These are phyloP conservation scores for Protomyctophum bolini DNA, from an alignment of 2,113 vertebrate species.

Conservation along the genomic window DNA sequence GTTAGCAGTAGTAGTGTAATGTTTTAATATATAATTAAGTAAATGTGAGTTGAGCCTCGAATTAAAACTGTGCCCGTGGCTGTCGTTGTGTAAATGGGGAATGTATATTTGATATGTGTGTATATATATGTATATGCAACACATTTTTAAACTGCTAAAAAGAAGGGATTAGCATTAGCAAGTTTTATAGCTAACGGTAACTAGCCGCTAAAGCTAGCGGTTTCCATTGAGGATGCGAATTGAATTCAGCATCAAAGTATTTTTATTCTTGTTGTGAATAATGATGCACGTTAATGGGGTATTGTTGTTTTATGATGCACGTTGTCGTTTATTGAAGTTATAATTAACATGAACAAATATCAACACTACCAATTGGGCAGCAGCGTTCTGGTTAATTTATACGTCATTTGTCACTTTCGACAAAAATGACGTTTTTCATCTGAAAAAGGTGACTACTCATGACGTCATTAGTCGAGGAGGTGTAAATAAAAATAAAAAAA, in stretches of 20 bases:
- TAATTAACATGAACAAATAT: neutral
- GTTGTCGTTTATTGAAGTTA: neutral
- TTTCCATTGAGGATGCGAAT: neutral
- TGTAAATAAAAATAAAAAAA: too few species aligned
- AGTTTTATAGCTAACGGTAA: constrained; percentile 59
- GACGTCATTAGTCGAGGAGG: too few species aligned
- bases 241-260: neutral
- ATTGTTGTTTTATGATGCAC: neutral
- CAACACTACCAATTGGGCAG: too few species aligned
- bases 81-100: neutral
- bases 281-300: neutral
- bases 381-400: too few species aligned
- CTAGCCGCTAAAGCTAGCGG: constrained; percentile 1
- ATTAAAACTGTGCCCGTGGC: neutral
- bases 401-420: too few species aligned
- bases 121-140: too few species aligned
- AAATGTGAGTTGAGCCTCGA: neutral
- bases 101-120: neutral
- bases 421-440: too few species aligned
- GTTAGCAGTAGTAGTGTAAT: rapidly evolving
- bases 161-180: constrained; percentile 41
- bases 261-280: neutral
- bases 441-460: too few species aligned
- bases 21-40: too few species aligned
- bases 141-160: neutral